phyloP scores from a whole-genome alignment of 2,888 invertebrate genomes.

The Leucania comma region DNA sequence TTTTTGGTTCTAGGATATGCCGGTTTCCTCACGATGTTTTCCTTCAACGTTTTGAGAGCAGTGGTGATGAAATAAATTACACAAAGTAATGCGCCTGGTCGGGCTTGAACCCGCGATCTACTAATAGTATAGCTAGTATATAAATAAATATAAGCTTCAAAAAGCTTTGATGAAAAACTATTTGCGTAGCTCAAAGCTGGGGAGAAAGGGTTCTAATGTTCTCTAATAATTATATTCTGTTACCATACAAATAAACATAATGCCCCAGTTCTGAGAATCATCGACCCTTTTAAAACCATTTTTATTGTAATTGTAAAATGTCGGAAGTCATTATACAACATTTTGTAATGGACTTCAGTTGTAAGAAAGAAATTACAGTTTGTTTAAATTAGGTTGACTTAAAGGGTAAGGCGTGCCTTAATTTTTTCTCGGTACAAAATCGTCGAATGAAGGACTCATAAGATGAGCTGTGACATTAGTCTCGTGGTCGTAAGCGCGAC shows the following conservation, averaged over 20 bases:
- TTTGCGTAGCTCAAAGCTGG: background rate
- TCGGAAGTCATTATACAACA: conserved; percentile 36
- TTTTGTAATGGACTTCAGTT: conserved; percentile 43
- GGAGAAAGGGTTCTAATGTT: background rate
- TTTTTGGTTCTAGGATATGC: too few species aligned
- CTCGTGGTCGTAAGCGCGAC: too few species aligned
- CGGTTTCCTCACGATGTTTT: too few species aligned
- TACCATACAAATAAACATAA: background rate
- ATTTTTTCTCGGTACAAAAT: too few species aligned
- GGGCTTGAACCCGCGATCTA: too few species aligned
- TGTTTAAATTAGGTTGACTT: conserved; percentile 22
- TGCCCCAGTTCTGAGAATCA: conserved; percentile 14
- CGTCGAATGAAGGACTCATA: too few species aligned
- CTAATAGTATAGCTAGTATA: too few species aligned
- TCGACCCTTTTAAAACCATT: conserved; percentile 43
- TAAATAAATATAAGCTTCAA: too few species aligned
- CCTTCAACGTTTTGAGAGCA: too few species aligned
- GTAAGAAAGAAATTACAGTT: conserved; percentile 25
- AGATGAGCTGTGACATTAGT: too few species aligned
- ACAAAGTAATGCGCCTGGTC: too few species aligned
- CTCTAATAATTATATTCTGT: background rate
- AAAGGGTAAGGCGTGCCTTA: background rate
- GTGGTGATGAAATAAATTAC: too few species aligned
- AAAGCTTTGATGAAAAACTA: background rate
- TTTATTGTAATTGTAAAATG: conserved; percentile 23